Evolutionary conservation across 2,888 invertebrate species (phyloP).

Genomic region (Neelides folsomi): DNA sequence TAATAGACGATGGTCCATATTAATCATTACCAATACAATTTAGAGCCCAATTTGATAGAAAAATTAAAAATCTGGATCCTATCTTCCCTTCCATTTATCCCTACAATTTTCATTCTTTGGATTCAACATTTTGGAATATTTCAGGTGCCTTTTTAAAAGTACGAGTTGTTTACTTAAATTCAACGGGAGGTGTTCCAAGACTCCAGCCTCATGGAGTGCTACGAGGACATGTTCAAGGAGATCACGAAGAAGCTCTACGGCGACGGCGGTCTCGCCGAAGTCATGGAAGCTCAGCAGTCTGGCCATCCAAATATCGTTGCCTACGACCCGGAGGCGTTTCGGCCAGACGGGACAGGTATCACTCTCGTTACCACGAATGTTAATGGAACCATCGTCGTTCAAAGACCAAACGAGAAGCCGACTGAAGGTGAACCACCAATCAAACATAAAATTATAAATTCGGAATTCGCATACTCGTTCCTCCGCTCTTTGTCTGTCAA

Average conservation of each 20-base stretch:
- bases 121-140: neutral
- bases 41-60: too few species aligned
- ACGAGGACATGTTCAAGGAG: constrained; percentile 81
- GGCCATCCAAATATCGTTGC: constrained; percentile 15
- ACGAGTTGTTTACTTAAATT: neutral
- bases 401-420: constrained; percentile 18
- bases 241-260: constrained; percentile 82
- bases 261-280: constrained; percentile 40
- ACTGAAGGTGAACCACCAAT: too few species aligned
- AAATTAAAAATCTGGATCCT: too few species aligned
- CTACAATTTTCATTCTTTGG: neutral
- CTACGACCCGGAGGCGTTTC: constrained; percentile 27
- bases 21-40: too few species aligned
- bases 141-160: neutral
- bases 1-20: too few species aligned
- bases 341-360: constrained; percentile 15
- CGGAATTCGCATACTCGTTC: too few species aligned
- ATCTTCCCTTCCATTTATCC: too few species aligned
- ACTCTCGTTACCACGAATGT: constrained; percentile 19
- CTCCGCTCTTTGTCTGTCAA: too few species aligned
- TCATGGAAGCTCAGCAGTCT: constrained; percentile 17
- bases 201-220: constrained; percentile 34
- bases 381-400: constrained; percentile 30
- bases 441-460: too few species aligned
- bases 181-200: neutral